Percentiles rank a stretch among this genome's conserved stretches.
These are phyloP conservation scores for Ophraella communa DNA, from an alignment of 2,888 invertebrate species.

Conservation along the genomic window DNA sequence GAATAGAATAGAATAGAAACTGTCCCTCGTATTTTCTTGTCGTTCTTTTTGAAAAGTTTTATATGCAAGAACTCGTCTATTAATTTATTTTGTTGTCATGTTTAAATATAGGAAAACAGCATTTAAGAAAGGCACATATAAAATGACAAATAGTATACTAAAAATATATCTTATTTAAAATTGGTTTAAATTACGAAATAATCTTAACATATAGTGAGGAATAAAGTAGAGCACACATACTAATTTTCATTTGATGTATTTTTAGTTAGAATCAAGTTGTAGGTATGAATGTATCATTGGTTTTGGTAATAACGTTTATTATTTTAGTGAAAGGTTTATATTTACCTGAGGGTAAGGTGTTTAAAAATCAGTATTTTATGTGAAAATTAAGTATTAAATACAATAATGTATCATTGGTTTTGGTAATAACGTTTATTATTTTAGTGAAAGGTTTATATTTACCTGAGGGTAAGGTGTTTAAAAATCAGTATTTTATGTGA, in stretches of 20 bases:
- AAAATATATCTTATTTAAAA: background rate
- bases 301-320: conserved; percentile 4
- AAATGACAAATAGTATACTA: background rate
- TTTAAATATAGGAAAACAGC: too few species aligned
- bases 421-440: background rate
- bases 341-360: conserved; percentile 22
- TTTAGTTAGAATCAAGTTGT: conserved; percentile 7
- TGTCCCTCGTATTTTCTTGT: too few species aligned
- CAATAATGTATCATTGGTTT: background rate
- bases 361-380: background rate
- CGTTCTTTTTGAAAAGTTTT: too few species aligned
- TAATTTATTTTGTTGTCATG: background rate
- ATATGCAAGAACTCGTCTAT: too few species aligned
- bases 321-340: conserved; percentile 14
- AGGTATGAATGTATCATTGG: conserved; percentile 17
- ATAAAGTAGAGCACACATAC: background rate
- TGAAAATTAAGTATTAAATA: background rate
- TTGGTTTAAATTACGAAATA: conserved; percentile 10
- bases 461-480: conserved; percentile 20
- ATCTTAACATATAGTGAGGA: background rate
- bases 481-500: background rate
- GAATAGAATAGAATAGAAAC: too few species aligned
- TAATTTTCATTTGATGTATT: conserved; percentile 3
- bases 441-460: conserved; percentile 16
- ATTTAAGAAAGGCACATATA: too few species aligned